These are phyloP conservation scores for Thereva nobilitata DNA, from an alignment of 2,888 invertebrate species.

Conservation along the genomic window DNA sequence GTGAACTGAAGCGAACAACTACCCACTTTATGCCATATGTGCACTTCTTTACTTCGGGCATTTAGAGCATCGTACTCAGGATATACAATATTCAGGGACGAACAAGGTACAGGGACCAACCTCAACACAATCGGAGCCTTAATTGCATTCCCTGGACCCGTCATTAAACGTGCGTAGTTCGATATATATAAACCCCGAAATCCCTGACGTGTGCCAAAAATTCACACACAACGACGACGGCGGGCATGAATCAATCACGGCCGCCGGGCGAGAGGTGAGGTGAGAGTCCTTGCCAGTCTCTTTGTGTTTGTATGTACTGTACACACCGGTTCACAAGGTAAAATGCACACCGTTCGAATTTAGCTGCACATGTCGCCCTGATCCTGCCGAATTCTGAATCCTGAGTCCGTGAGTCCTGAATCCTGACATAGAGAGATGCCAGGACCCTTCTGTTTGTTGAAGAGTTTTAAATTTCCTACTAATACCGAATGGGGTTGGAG, in stretches of 20 bases:
- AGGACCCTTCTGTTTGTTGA: slow-evolving; percentile 27
- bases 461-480: slow-evolving; percentile 37
- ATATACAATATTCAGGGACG: not conserved
- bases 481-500: slow-evolving; percentile 32
- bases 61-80: slow-evolving; percentile 12
- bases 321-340: slow-evolving; percentile 2
- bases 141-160: slow-evolving; percentile 34
- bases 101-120: slow-evolving; percentile 24
- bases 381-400: slow-evolving; percentile 14
- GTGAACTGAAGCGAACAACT: slow-evolving; percentile 28
- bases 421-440: slow-evolving; percentile 7
- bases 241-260: slow-evolving; percentile 8
- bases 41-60: slow-evolving; percentile 17
- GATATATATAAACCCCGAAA: slow-evolving; percentile 5
- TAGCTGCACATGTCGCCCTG: slow-evolving; percentile 33
- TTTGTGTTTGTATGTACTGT: not conserved
- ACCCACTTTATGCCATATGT: slow-evolving; percentile 38
- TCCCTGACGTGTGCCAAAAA: slow-evolving; percentile 36
- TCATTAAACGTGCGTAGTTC: not conserved
- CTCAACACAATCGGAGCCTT: slow-evolving; percentile 31
- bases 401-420: slow-evolving; percentile 3
- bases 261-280: slow-evolving; percentile 15
- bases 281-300: not conserved
- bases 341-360: slow-evolving; percentile 17
- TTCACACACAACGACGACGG: slow-evolving; percentile 14